Base-by-base conservation (phyloP, 2,888 invertebrate species). In the Acanthosoma haemorrhoidale region DNA sequence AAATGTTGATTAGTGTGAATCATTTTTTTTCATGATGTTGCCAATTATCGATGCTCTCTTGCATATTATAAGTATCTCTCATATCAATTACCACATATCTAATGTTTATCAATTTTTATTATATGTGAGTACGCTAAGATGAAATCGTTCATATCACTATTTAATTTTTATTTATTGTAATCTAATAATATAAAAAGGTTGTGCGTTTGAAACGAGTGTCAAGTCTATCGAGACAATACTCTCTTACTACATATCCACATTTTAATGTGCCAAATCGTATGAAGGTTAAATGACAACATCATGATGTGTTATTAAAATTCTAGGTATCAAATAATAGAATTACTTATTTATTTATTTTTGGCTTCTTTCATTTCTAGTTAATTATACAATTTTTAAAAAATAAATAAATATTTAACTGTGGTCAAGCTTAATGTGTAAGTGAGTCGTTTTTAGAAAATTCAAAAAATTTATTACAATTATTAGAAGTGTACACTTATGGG, bases 21-120 rank as follows among this genome's bases (percentile, higher is more conserved):
- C n/a, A n/a, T 43, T 32, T 21, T 67, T 51, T 32, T 61, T 71
- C 73, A 70, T 73, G 73, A 73, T 73, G 73, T 73, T 73, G 73
- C 73, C 73, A 71, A 70, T 73, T 71, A 57, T 63, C 64, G n/a
- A 41, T 25, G 38, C 38, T 64, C 15, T 15, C 41, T 25, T 64
- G 29, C 34, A 31, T 59, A 29, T 32, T 34, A 29, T 64, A 15
- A 57, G 43, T 18, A 67, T 32, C 29, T 21, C 43, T 68, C 61
- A 43, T 68, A 41, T 67, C 64, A 64, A 68, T 59, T 70, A 38
- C 57, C 31, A 32, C 57, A 61, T 63, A 68, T 68, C 57, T 32
- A 16, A 41, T 32, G 16, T 57, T 67, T 32, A 68, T 64, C 43
- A 39, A 60, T 60, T 36, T 51, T n/a, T n/a, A n/a, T n/a, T n/a